Base-by-base conservation (phyloP, 2,888 invertebrate genomes). In the Idaea biselata region DNA sequence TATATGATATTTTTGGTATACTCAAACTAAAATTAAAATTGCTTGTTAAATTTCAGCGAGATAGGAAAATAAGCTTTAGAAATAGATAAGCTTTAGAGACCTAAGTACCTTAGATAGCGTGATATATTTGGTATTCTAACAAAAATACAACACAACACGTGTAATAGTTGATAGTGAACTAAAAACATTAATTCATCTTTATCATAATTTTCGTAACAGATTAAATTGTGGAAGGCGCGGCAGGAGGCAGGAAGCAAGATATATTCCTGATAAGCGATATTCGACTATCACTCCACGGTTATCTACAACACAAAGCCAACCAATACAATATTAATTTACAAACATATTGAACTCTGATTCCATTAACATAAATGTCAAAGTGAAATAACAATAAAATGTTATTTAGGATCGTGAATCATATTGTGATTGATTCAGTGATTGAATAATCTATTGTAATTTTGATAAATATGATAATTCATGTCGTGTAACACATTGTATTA, bases 301-400 rank as follows among this genome's bases (percentile, higher is more conserved):
- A 56, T 56, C 80, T 82, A 82, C 76, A 68, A 70, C 76, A 84
- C 81, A 85, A 81, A 78, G 74, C 74, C 69, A 70, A 69, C 66
- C 67, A 63, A 73, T 72, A 69, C 64, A 64, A 75, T 79, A 82
- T 82, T 79, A 74, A 79, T 81, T 79, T 71, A 76, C 66, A 75
- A 73, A 74, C 73, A 73, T 77, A 82, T 81, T 79, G 75, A 78
- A 79, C 72, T 73, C 72, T 86, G 79, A 87, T 83, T 83, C 77
- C 74, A 87, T 86, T 83, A 81, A 77, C 69, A 70, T 73, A 75
- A 82, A 86, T 79, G 81, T 77, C 78, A 86, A 72, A 87, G 84
- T 81, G 82, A 79, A 83, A 60, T 60, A 44, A 44, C 44, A 44
- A 7, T 44, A 44, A 7, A 44, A 56, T 18, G 56, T 11, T 6